Percentiles rank a stretch among this genome's conserved stretches.
Evolutionary conservation across 2,797 vertebrate species (phyloP).

Genomic region (Esox masquinongy): DNA sequence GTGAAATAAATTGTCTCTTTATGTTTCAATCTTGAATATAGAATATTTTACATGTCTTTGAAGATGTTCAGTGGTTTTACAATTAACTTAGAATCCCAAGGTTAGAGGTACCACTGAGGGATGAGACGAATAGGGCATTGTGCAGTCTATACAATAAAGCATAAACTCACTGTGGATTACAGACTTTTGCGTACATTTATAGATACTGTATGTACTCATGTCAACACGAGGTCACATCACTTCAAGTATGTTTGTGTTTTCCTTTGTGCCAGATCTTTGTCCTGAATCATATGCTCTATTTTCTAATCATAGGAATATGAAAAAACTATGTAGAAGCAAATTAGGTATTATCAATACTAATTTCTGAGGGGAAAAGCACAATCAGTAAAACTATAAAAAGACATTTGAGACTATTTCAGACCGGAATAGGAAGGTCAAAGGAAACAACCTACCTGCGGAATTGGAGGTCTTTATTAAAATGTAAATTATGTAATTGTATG

Average conservation of each 20-base stretch:
- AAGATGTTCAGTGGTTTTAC: neutral
- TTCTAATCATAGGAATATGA: neutral
- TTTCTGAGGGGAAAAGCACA: neutral
- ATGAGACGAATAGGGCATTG: neutral
- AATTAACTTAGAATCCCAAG: neutral
- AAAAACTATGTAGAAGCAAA: slow-evolving; percentile 11
- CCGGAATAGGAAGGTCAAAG: neutral
- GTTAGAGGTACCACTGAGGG: neutral
- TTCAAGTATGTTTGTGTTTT: slow-evolving; percentile 24
- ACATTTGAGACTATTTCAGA: slow-evolving; percentile 2
- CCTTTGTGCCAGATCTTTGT: slow-evolving; percentile 19
- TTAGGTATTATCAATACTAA: slow-evolving; percentile 26
- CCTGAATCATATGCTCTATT: too few species aligned
- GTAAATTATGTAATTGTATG: neutral
- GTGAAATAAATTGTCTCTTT: neutral
- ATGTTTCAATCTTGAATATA: neutral
- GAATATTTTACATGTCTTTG: neutral
- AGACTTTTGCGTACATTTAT: neutral
- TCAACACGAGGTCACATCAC: slow-evolving; percentile 41
- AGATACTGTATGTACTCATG: neutral
- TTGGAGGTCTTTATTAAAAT: neutral
- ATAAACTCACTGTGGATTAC: neutral
- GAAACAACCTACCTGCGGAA: neutral
- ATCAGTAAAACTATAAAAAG: slow-evolving; percentile 14
- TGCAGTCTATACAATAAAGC: neutral